A percentile compares a stretch with the other conserved stretches of the same genome.
phyloP scores from a whole-genome alignment of 2,797 vertebrate species.

The Gephyroberyx darwinii region DNA sequence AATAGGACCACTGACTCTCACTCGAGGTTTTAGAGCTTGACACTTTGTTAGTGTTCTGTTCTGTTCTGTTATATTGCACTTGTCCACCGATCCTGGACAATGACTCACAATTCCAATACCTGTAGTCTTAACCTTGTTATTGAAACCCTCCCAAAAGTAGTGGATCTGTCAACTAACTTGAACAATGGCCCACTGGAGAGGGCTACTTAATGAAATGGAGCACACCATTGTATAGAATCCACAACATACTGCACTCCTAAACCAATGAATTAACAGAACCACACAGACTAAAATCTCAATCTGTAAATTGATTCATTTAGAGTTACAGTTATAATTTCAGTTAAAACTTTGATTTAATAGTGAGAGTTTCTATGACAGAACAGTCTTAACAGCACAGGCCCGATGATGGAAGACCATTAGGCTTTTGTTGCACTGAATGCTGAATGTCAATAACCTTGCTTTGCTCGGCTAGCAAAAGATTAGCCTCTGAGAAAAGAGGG shows the following conservation, averaged over 20 bases:
- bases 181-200: neutral
- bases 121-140: neutral
- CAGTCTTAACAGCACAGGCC: neutral
- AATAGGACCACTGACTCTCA: neutral
- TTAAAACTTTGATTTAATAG: conserved; percentile 24
- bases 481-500: conserved; percentile 54
- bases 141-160: neutral
- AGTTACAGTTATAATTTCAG: conserved; percentile 26
- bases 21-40: no score
- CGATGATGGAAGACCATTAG: conserved; percentile 50
- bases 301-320: conserved; percentile 29
- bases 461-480: conserved; percentile 58
- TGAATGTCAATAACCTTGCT: conserved; percentile 68
- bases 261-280: conserved; percentile 19
- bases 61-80: conserved; percentile 1
- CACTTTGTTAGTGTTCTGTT: no score
- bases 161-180: neutral
- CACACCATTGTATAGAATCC: no score
- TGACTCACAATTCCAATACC: neutral
- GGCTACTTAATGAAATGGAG: no score
- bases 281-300: conserved; percentile 11
- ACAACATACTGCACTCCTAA: neutral
- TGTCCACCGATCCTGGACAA: neutral
- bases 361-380: conserved; percentile 37
- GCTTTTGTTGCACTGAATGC: conserved; percentile 58